Evolutionary conservation across 1,140 invertebrate genomes (phyloP).

Genomic region (Arctopsyche grandis): DNA sequence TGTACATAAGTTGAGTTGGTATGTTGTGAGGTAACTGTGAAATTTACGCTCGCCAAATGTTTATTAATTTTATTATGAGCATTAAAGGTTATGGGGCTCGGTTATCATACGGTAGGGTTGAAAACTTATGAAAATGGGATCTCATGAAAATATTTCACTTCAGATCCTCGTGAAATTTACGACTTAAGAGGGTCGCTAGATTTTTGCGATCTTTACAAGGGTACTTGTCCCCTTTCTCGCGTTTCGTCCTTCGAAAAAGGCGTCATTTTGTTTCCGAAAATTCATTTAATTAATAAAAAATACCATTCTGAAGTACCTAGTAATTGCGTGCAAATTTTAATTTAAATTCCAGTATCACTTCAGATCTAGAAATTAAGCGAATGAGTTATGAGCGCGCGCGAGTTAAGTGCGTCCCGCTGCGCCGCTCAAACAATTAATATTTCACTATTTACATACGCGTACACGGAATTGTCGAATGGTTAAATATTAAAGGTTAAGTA

Average conservation of each 20-base stretch:
- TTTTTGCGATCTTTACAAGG: not conserved
- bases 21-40: too few species aligned
- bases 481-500: too few species aligned
- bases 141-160: constrained; percentile 29
- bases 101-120: constrained; percentile 16
- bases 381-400: constrained; percentile 18
- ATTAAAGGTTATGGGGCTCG: constrained; percentile 32
- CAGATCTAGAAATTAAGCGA: constrained; percentile 27
- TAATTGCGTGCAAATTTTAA: constrained; percentile 32
- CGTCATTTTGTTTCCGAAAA: too few species aligned
- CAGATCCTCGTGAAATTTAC: constrained; percentile 8
- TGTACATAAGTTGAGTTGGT: too few species aligned
- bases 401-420: constrained; percentile 35
- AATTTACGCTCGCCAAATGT: not conserved
- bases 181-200: not conserved
- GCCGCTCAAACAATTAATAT: constrained; percentile 37
- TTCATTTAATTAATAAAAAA: too few species aligned
- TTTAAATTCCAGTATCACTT: constrained; percentile 25
- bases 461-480: too few species aligned
- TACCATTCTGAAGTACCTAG: not conserved
- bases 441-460: constrained; percentile 4
- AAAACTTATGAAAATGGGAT: constrained; percentile 37
- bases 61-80: constrained; percentile 40
- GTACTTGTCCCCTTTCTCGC: not conserved
- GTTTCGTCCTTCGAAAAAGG: not conserved